Evolutionary conservation across 2,888 invertebrate species (phyloP).

Genomic region (Entomobrya proxima): DNA sequence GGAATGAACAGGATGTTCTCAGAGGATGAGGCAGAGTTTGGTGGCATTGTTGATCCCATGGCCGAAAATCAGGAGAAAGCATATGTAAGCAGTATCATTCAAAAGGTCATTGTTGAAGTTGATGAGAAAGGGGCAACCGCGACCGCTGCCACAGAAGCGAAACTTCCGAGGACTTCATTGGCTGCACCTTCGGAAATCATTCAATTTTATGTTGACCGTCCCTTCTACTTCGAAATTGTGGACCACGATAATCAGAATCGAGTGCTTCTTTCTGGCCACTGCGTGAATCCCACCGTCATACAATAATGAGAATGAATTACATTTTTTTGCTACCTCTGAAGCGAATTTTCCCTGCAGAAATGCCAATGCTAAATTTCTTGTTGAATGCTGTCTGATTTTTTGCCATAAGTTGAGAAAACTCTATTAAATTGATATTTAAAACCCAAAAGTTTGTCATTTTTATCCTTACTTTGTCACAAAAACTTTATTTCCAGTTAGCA

Average conservation of each 20-base stretch:
- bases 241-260: conserved; percentile 66
- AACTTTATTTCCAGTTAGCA: too few relatives aligned
- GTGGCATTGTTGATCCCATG: conserved; percentile 79
- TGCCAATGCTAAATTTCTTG: too few relatives aligned
- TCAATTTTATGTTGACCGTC: conserved; percentile 67
- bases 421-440: too few relatives aligned
- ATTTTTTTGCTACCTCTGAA: too few relatives aligned
- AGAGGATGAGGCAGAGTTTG: conserved; percentile 81
- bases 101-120: too few relatives aligned
- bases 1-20: conserved; percentile 84
- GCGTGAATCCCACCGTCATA: not conserved
- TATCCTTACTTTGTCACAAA: too few relatives aligned
- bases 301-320: too few relatives aligned
- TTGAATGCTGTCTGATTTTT: too few relatives aligned
- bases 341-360: too few relatives aligned
- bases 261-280: conserved; percentile 69
- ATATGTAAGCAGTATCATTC: not conserved
- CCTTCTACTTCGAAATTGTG: conserved; percentile 72
- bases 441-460: too few relatives aligned
- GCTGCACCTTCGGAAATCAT: not conserved
- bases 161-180: not conserved
- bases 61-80: not conserved
- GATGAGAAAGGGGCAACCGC: not conserved
- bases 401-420: too few relatives aligned
- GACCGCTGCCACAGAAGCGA: not conserved